These are phyloP conservation scores for Vesta saturnalis DNA, from an alignment of 2,888 invertebrate species.

Conservation along the genomic window DNA sequence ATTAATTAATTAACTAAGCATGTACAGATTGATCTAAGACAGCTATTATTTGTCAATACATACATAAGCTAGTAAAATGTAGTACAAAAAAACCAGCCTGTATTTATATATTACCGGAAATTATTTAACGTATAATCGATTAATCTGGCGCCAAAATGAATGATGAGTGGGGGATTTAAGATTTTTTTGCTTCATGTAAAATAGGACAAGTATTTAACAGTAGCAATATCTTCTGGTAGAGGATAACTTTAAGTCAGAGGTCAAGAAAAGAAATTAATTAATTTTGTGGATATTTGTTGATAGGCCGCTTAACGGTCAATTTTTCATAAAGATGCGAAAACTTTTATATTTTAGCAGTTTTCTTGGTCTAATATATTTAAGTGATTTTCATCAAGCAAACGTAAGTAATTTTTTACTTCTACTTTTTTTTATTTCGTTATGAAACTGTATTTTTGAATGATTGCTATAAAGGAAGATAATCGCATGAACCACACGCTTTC, in stretches of 20 bases:
- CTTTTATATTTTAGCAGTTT: constrained; percentile 16
- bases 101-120: not conserved
- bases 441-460: not conserved
- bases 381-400: constrained; percentile 11
- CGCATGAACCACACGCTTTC: not conserved
- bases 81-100: not conserved
- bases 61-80: not conserved
- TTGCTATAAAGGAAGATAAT: not conserved
- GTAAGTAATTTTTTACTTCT: constrained; percentile 15
- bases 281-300: constrained; percentile 52
- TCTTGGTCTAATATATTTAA: constrained; percentile 8
- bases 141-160: constrained; percentile 10
- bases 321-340: constrained; percentile 50
- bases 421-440: not conserved
- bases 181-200: constrained; percentile 26
- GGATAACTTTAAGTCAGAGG: constrained; percentile 36
- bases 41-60: too few species aligned
- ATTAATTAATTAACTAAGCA: not conserved
- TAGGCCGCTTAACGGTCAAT: constrained; percentile 52
- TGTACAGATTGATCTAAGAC: not conserved
- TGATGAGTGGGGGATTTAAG: constrained; percentile 9
- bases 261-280: constrained; percentile 52
- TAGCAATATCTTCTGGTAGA: constrained; percentile 31
- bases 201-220: constrained; percentile 31
- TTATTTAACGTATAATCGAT: constrained; percentile 5